Conservation (phyloP, 2,797 vertebrate species). For the Pangasius larnaudii region DNA sequence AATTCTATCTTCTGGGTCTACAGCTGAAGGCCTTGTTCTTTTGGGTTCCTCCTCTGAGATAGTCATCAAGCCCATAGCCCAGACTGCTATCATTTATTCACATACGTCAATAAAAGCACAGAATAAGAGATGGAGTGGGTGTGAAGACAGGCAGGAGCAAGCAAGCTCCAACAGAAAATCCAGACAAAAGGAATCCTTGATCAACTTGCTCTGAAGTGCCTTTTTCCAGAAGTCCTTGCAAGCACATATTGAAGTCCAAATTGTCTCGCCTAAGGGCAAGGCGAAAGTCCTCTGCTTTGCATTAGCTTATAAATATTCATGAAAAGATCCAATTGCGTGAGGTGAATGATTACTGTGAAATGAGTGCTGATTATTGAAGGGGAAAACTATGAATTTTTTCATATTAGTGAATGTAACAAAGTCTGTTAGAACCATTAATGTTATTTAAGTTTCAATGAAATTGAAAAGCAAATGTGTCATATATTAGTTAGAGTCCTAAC, state of each 20-base stretch:
- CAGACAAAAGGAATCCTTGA: conserved; percentile 96
- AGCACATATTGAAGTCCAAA: conserved; percentile 98
- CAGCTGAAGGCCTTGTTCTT: not conserved
- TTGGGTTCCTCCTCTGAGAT: conserved; percentile 80
- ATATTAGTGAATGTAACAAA: not conserved
- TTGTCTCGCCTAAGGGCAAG: conserved; percentile 88
- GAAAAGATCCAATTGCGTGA: conserved; percentile 82
- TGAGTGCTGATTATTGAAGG: conserved; percentile 83
- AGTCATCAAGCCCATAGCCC: conserved; percentile 87
- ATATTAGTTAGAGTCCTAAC: not conserved
- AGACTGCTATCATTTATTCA: conserved; percentile 90
- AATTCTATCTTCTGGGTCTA: not conserved
- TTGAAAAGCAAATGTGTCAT: not conserved
- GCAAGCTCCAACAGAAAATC: conserved; percentile 60
- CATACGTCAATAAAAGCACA: conserved; percentile 84
- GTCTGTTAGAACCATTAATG: not conserved
- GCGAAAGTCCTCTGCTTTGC: conserved; percentile 89
- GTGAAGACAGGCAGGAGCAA: conserved; percentile 67
- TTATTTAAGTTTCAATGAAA: not conserved
- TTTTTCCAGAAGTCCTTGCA: conserved; percentile 94
- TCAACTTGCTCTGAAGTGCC: conserved; percentile 96
- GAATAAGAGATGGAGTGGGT: conserved; percentile 13
- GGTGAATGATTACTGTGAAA: conserved; percentile 85
- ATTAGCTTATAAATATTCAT: conserved; percentile 94
- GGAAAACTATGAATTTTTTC: conserved; percentile 61